These are phyloP conservation scores for Agrotis exclamationis DNA, from an alignment of 2,888 invertebrate genomes.

Conservation along the genomic window DNA sequence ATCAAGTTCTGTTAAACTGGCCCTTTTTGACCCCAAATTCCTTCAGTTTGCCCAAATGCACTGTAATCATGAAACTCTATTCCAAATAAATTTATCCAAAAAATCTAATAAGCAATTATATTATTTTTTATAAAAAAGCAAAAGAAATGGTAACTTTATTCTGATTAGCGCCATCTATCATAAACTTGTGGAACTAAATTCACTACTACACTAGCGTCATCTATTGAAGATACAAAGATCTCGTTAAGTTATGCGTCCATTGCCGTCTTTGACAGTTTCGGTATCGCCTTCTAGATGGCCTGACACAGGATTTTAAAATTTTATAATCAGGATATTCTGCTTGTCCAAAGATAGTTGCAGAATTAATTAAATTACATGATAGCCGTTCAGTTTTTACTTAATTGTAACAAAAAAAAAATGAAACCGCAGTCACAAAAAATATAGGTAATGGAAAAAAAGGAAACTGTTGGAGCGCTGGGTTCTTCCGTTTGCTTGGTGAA, in stretches of 20 bases:
- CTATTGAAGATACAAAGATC: background rate
- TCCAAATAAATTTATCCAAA: no score
- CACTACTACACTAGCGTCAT: background rate
- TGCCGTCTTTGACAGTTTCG: background rate
- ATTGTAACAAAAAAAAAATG: no score
- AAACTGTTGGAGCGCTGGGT: no score
- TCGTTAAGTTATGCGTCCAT: background rate
- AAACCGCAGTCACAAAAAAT: no score
- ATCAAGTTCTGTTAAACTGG: no score
- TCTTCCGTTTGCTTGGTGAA: no score
- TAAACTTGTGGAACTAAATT: constrained; percentile 7
- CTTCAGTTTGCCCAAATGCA: background rate
- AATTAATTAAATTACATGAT: no score
- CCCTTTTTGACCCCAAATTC: background rate
- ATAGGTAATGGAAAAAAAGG: no score
- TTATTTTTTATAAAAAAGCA: no score
- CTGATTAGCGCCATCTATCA: background rate
- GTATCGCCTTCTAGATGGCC: constrained; percentile 23
- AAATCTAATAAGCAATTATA: no score
- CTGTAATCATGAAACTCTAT: background rate
- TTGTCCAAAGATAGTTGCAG: background rate
- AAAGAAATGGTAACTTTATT: background rate
- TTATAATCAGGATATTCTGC: no score
- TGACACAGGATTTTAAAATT: background rate
- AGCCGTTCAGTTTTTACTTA: no score